Base-by-base conservation (phyloP, 2,113 vertebrate species). In the Phycodurus eques region DNA sequence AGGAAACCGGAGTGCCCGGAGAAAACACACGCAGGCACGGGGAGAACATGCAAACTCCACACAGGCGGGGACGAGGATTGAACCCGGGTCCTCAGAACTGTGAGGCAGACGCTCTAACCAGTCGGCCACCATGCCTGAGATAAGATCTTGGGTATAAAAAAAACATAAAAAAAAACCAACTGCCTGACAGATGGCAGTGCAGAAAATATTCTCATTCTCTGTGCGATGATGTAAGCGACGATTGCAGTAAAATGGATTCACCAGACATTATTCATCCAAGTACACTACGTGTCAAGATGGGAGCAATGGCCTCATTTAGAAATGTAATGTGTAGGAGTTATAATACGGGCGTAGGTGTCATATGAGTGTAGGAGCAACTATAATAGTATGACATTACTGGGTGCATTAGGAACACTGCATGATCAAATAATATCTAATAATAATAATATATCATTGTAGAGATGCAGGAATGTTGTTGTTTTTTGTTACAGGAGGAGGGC, bases 181-280 rank as follows among this genome's bases (percentile, higher is more conserved):
- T 42, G 70, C 46, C 68, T 73, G 59, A 73, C 11, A 71, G 60
- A 79, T 20, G n/a, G 39, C 76, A 72, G 63, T 13, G 20, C 11
- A 42, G 47, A 9, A 59, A 56, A 80, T 64, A 64, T 68, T 72
- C 1, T 76, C 62, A 47, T 54, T 70, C 64, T 70, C 33, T 71
- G 61, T 63, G 68, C 68, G 72, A 8, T 76, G 65, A 76, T 31
- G 67, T 49, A 44, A 78, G 57, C 10, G 19, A 74, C 47, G 47
- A 13, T 10, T 8, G 70, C 39, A 7, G 42, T 14, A 20, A 68
- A 79, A 69, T 7, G 10, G 76, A 64, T 70, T 74, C 0, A 70
- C 76, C 19, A 14, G 15, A 35, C 47, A 65, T 68, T 1, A 65
- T 73, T 73, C 31, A 71, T 39, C 15, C 57, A 62, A 53, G 5